Conservation (phyloP, 2,113 vertebrate species). For the Dendrocopos noguchii region DNA sequence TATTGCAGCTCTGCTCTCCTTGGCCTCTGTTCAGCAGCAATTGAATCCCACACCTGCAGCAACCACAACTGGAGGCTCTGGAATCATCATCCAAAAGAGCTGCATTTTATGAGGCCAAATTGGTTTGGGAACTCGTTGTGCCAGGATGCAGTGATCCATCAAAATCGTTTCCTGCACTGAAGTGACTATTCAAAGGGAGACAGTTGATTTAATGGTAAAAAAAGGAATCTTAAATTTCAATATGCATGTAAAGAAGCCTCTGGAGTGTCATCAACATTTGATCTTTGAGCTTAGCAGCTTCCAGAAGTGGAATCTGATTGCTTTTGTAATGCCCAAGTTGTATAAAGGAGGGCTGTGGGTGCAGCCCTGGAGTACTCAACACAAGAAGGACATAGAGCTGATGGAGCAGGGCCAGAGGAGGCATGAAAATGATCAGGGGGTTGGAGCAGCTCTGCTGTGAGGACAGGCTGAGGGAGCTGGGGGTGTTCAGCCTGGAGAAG, state of each 20-base stretch:
- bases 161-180: not conserved
- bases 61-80: not conserved
- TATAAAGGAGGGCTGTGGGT: not conserved
- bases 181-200: not conserved
- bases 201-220: constrained; percentile 1
- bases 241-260: constrained; percentile 19
- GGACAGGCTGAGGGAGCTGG: too few relatives aligned
- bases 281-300: constrained; percentile 27
- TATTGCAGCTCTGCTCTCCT: not conserved
- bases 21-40: not conserved
- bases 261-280: not conserved
- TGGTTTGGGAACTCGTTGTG: not conserved
- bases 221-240: constrained; percentile 16
- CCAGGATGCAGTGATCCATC: not conserved
- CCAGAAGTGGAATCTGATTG: not conserved
- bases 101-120: not conserved
- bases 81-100: not conserved
- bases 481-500: too few relatives aligned
- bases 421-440: too few relatives aligned
- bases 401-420: too few relatives aligned
- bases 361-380: not conserved
- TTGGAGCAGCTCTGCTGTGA: too few relatives aligned
- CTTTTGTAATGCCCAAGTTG: not conserved
- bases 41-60: not conserved
- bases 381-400: too few relatives aligned